Conservation (phyloP, 2,113 vertebrate species). For the Piprites chloris region DNA sequence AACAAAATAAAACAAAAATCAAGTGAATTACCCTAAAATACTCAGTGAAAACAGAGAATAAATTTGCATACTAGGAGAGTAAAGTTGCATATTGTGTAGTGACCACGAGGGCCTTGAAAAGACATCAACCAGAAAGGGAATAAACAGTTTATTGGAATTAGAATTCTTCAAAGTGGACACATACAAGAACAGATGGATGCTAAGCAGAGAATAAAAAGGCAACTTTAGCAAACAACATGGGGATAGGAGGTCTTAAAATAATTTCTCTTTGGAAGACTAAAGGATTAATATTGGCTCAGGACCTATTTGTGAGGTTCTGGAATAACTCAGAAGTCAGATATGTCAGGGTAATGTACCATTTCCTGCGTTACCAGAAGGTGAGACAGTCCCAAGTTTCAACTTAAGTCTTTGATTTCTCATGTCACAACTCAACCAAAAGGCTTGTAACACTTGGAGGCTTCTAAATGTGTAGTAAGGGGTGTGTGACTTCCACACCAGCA, state of each 20-base stretch:
- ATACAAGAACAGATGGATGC: background rate
- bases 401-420: background rate
- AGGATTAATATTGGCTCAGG: background rate
- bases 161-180: background rate
- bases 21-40: background rate
- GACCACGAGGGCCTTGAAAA: background rate
- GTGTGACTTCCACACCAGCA: background rate
- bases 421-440: background rate
- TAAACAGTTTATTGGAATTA: background rate
- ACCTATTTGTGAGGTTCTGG: background rate
- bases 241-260: background rate
- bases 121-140: background rate
- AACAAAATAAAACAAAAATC: background rate
- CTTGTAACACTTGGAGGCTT: background rate
- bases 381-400: background rate
- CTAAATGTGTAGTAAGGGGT: too few relatives aligned
- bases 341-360: background rate
- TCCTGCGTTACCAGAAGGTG: fast-evolving
- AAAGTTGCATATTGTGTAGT: background rate
- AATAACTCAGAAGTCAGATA: background rate
- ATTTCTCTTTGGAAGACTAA: background rate
- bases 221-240: background rate
- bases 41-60: background rate
- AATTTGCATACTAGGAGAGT: background rate
- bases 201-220: background rate